Evolutionary conservation across 2,113 vertebrate species (phyloP).

Genomic region (Rhipidura dahli): DNA sequence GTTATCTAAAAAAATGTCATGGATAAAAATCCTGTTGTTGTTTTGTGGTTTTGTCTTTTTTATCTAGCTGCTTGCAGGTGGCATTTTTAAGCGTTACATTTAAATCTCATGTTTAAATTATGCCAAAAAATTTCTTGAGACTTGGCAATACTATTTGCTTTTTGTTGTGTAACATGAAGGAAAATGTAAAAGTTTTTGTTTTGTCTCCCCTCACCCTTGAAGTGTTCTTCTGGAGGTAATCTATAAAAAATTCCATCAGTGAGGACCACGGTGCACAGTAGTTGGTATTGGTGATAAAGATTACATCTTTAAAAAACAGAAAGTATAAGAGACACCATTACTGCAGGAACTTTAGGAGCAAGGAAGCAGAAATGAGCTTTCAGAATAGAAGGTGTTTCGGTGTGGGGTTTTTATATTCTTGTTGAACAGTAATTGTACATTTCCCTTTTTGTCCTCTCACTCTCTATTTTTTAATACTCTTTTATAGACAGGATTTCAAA

Average conservation of each 20-base stretch:
- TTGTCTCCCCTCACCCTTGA: background rate
- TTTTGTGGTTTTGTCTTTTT: background rate
- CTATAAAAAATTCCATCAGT: conserved; percentile 35
- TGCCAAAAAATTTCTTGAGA: background rate
- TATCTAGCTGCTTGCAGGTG: background rate
- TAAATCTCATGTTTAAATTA: conserved; percentile 19
- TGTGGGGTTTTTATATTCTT: background rate
- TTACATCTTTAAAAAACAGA: conserved; percentile 43
- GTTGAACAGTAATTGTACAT: background rate
- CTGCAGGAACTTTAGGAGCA: background rate
- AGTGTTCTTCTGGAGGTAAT: conserved; percentile 11
- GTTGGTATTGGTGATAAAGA: conserved; percentile 50
- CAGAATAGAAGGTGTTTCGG: background rate
- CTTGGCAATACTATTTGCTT: background rate
- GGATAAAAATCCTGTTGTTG: background rate
- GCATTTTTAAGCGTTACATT: background rate
- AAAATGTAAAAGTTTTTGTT: background rate
- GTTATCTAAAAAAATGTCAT: background rate
- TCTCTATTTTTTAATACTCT: background rate
- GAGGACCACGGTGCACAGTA: conserved; percentile 14
- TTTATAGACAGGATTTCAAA: background rate
- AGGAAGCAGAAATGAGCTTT: conserved; percentile 37
- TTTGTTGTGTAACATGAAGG: background rate
- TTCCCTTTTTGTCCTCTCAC: background rate
- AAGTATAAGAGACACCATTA: background rate